These are phyloP conservation scores for Bagarius yarrelli DNA, from an alignment of 2,113 vertebrate species.

Conservation along the genomic window DNA sequence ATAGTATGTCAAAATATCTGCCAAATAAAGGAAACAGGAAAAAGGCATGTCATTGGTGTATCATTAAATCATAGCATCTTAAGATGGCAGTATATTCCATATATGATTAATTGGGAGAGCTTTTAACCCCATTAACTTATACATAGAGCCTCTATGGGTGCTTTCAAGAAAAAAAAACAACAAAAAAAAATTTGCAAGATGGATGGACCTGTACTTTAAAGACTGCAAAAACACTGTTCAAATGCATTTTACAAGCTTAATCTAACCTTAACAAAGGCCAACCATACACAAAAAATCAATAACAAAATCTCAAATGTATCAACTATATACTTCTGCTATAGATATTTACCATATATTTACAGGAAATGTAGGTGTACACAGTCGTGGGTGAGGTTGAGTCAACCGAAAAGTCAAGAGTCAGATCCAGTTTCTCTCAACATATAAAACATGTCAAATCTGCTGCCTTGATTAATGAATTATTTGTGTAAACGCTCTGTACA, in stretches of 20 bases:
- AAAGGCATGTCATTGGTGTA: neutral
- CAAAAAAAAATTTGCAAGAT: slow-evolving; percentile 11
- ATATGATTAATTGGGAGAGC: slow-evolving; percentile 1
- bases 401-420: slow-evolving; percentile 60
- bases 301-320: slow-evolving; percentile 57
- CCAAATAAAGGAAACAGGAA: neutral
- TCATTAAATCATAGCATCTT: neutral
- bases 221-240: slow-evolving; percentile 58
- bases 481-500: slow-evolving; percentile 76
- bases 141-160: neutral
- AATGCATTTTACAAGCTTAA: slow-evolving; percentile 61
- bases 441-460: slow-evolving; percentile 62
- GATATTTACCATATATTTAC: slow-evolving; percentile 71
- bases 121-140: neutral
- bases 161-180: slow-evolving; percentile 2
- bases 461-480: slow-evolving; percentile 73
- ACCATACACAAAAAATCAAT: slow-evolving; percentile 58
- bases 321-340: slow-evolving; percentile 61
- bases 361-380: slow-evolving; percentile 64
- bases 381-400: slow-evolving; percentile 63
- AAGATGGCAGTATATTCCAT: neutral
- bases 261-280: slow-evolving; percentile 61
- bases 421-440: slow-evolving; percentile 75
- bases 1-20: slow-evolving; percentile 10
- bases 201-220: slow-evolving; percentile 32